A percentile compares a stretch with the other conserved stretches of the same genome.
Conservation (phyloP, 2,113 vertebrate genomes). For the Oxyruncus cristatus region DNA sequence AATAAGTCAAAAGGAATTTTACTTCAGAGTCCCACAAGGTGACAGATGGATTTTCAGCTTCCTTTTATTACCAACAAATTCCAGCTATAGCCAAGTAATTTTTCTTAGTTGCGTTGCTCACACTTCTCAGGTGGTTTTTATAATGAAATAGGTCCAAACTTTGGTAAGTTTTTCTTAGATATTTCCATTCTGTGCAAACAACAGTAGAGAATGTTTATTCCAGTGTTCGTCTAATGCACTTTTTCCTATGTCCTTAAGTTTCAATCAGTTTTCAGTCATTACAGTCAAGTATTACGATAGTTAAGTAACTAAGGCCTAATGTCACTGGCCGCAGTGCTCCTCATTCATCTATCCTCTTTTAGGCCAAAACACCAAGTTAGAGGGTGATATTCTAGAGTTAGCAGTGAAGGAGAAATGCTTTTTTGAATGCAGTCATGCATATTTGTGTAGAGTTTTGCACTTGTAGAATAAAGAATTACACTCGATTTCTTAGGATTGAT, state of each 20-base stretch:
- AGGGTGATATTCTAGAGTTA: neutral
- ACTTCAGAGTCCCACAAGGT: neutral
- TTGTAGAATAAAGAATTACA: neutral
- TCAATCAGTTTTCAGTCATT: neutral
- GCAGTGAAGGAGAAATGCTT: neutral
- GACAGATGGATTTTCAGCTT: neutral
- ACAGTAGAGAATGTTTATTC: neutral
- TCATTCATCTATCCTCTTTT: neutral
- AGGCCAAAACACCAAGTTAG: neutral
- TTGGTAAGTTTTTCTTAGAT: neutral
- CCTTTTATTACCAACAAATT: neutral
- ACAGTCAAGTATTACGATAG: neutral
- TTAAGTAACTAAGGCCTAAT: neutral
- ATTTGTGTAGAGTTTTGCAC: neutral
- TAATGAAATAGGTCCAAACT: neutral
- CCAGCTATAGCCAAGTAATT: neutral
- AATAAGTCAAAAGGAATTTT: neutral
- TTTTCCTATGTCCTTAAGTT: neutral
- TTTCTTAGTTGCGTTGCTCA: neutral
- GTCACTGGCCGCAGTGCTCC: neutral
- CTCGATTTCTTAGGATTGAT: neutral
- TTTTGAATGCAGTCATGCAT: neutral
- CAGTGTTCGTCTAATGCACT: neutral
- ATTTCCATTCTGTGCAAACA: neutral
- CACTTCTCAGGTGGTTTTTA: neutral